These are phyloP conservation scores for Brachionus koreanus DNA, from an alignment of 1,140 invertebrate species.

Conservation along the genomic window DNA sequence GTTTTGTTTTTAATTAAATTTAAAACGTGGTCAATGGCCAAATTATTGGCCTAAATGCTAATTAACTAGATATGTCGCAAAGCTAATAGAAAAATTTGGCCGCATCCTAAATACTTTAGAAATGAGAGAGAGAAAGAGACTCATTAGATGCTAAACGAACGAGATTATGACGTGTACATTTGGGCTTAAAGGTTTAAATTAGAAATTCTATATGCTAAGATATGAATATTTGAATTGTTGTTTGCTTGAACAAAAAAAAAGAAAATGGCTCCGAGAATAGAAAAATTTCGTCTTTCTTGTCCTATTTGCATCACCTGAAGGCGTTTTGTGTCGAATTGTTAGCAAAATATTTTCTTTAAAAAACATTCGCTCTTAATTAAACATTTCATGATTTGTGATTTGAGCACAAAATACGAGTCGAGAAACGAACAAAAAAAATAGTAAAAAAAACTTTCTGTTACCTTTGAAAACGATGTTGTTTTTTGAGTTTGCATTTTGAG, in stretches of 20 bases:
- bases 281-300: background rate
- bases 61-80: background rate
- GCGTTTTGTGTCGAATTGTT: background rate
- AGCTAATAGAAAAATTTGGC: background rate
- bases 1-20: background rate
- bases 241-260: background rate
- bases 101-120: background rate
- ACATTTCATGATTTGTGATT: background rate
- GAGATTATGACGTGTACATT: slow-evolving; percentile 12
- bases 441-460: background rate
- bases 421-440: background rate
- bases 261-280: background rate
- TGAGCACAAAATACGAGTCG: background rate
- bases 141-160: background rate
- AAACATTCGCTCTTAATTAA: background rate
- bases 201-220: slow-evolving; percentile 14
- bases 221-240: slow-evolving; percentile 21
- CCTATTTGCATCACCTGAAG: slow-evolving; percentile 1
- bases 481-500: slow-evolving; percentile 37
- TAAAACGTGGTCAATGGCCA: background rate
- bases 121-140: background rate
- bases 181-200: background rate
- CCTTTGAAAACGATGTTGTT: slow-evolving; percentile 38
- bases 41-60: background rate
- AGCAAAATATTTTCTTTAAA: background rate